phyloP scores from a whole-genome alignment of 2,113 vertebrate species.

The Mustelus asterias region DNA sequence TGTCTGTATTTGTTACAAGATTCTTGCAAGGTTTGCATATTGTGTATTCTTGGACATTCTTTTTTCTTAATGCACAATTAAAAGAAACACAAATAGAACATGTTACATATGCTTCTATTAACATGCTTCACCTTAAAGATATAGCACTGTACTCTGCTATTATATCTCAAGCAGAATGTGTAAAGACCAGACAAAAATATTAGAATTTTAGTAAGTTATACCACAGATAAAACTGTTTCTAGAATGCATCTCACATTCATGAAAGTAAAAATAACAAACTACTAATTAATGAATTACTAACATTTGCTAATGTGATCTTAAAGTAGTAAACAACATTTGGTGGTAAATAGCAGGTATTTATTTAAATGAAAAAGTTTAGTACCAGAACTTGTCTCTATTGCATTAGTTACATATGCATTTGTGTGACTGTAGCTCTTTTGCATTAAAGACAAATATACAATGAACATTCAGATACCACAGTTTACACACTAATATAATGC shows the following conservation, averaged over 20 bases:
- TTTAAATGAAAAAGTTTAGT: constrained; percentile 89
- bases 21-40: neutral
- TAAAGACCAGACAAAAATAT: neutral
- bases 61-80: neutral
- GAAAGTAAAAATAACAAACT: neutral
- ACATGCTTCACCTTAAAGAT: neutral
- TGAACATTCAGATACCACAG: constrained; percentile 97
- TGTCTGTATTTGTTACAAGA: neutral
- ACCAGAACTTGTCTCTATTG: constrained; percentile 81
- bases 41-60: neutral
- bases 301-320: neutral
- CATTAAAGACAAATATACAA: constrained; percentile 95
- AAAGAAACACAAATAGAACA: neutral
- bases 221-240: neutral
- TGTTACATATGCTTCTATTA: neutral
- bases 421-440: constrained; percentile 82
- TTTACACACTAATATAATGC: constrained; percentile 91
- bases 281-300: neutral
- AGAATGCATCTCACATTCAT: neutral
- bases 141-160: neutral
- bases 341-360: constrained; percentile 97
- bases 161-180: neutral
- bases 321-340: constrained; percentile 48
- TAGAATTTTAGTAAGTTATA: neutral
- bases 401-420: constrained; percentile 83